A percentile compares a stretch with the other conserved stretches of the same genome.
These are phyloP conservation scores for Raphicerus campestris DNA, from an alignment of 2,113 vertebrate genomes.

Conservation along the genomic window DNA sequence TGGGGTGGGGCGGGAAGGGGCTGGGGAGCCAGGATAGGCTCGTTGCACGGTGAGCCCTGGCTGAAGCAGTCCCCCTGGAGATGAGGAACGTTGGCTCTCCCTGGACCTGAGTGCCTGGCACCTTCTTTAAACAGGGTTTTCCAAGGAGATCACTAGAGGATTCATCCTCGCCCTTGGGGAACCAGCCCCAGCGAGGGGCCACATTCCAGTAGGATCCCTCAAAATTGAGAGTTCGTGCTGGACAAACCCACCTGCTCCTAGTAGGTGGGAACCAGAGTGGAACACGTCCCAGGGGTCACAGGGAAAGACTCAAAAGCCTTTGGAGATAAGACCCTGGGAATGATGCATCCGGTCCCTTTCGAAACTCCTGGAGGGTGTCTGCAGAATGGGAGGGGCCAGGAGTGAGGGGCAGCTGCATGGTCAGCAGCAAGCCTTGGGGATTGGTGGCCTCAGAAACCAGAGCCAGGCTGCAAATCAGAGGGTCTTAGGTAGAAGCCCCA, in stretches of 20 bases:
- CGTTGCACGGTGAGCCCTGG: accelerated
- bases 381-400: neutral
- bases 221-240: too few species aligned
- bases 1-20: neutral
- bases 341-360: neutral
- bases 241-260: too few species aligned
- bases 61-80: neutral
- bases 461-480: neutral
- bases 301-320: neutral
- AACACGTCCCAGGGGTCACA: accelerated
- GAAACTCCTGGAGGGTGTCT: neutral
- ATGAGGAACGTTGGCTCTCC: accelerated
- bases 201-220: too few species aligned
- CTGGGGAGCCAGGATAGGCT: neutral
- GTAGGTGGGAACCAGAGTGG: neutral
- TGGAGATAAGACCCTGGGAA: too few species aligned
- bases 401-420: neutral
- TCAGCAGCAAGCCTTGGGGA: neutral
- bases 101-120: neutral
- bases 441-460: accelerated
- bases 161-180: neutral
- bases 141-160: neutral
- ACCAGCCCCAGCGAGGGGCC: neutral
- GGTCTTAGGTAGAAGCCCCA: too few species aligned
- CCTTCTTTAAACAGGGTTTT: too few species aligned